Evolutionary conservation across 2,888 invertebrate genomes (phyloP).

Genomic region (Eupithecia subfuscata): DNA sequence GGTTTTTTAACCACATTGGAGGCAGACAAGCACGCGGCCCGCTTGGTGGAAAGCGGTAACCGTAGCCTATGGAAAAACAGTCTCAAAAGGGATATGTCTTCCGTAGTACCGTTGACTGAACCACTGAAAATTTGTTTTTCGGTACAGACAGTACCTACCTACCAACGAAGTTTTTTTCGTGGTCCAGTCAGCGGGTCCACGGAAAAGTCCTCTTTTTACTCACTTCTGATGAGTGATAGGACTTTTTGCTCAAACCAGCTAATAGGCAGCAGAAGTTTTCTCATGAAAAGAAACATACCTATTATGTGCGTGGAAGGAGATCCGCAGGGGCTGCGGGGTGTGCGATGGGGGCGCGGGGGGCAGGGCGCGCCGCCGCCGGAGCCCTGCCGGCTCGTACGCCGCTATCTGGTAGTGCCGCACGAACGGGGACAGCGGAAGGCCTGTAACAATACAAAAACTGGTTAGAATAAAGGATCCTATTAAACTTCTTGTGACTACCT

Average conservation of each 20-base stretch:
- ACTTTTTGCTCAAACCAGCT: too few relatives aligned
- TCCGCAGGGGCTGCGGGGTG: conserved; percentile 75
- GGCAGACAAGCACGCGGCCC: neutral
- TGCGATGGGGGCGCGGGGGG: conserved; percentile 57
- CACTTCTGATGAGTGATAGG: too few relatives aligned
- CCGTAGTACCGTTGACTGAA: too few relatives aligned
- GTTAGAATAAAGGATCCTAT: neutral
- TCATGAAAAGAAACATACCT: conserved; percentile 74
- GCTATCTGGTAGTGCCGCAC: conserved; percentile 92
- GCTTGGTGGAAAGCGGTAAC: neutral
- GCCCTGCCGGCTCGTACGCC: conserved; percentile 88
- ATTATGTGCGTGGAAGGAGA: conserved; percentile 87
- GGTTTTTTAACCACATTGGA: neutral
- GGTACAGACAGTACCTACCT: too few relatives aligned
- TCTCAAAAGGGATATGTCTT: too few relatives aligned
- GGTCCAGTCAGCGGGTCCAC: too few relatives aligned
- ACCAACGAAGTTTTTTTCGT: too few relatives aligned
- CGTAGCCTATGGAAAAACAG: too few relatives aligned
- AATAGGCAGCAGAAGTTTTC: neutral
- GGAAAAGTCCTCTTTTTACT: too few relatives aligned
- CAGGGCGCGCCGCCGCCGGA: conserved; percentile 82
- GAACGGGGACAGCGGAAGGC: conserved; percentile 88
- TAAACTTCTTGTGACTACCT: neutral
- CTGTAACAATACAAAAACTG: conserved; percentile 67
- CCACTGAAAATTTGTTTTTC: too few relatives aligned